A percentile compares a stretch with the other conserved stretches of the same genome.
These are phyloP conservation scores for Drosophila rhopaloa DNA, from an alignment of 1,140 invertebrate genomes.

Conservation along the genomic window DNA sequence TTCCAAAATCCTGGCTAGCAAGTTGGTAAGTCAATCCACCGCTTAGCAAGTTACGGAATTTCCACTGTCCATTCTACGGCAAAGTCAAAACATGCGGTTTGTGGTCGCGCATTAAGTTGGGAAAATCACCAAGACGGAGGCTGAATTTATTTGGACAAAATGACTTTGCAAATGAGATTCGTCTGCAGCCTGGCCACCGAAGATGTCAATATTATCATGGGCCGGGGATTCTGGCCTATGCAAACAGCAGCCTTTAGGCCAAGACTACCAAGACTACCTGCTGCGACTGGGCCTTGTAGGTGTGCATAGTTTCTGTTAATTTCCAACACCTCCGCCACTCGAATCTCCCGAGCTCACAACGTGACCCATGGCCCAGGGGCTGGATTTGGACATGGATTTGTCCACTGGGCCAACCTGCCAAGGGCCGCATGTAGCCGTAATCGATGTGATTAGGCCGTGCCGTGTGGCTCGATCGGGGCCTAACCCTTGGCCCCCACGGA, in stretches of 20 bases:
- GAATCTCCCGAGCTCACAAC: constrained; percentile 46
- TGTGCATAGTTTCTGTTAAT: constrained; percentile 77
- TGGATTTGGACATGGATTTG: constrained; percentile 49
- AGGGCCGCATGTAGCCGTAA: constrained; percentile 69
- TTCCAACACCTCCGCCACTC: constrained; percentile 75
- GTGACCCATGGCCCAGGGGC: constrained; percentile 65
- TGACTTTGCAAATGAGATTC: constrained; percentile 84
- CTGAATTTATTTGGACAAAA: constrained; percentile 84
- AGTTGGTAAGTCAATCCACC: constrained; percentile 80
- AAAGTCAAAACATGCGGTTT: constrained; percentile 82
- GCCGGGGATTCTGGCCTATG: constrained; percentile 45
- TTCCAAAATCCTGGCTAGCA: constrained; percentile 45
- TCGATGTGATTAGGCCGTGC: constrained; percentile 81
- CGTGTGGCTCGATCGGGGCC: constrained; percentile 15
- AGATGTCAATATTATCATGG: constrained; percentile 79
- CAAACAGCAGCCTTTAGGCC: constrained; percentile 57
- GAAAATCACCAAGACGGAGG: constrained; percentile 58
- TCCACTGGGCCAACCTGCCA: constrained; percentile 41
- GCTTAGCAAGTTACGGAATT: constrained; percentile 70
- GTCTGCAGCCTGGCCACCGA: constrained; percentile 39
- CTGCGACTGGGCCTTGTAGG: constrained; percentile 42
- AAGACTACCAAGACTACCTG: constrained; percentile 49
- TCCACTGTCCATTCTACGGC: constrained; percentile 17
- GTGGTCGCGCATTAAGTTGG: constrained; percentile 52
- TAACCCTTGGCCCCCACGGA: constrained; percentile 59